Evolutionary conservation across 2,888 invertebrate species (phyloP).

Genomic region (Uropetala carovei): DNA sequence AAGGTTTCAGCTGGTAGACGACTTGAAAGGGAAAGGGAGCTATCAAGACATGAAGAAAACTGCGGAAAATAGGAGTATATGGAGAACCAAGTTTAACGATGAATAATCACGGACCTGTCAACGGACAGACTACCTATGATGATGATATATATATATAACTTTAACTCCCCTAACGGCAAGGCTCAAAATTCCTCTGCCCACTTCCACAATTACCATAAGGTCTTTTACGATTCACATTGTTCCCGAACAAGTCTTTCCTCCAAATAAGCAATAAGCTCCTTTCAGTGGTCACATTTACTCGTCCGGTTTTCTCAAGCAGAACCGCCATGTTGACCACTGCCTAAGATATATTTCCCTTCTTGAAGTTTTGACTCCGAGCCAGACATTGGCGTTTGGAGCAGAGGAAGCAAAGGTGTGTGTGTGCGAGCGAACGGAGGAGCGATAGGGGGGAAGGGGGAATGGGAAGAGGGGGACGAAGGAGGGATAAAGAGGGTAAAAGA

Average conservation of each 20-base stretch:
- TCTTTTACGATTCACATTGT: not conserved
- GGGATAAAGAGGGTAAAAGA: not conserved
- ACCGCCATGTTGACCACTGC: slow-evolving; percentile 48
- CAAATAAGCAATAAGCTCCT: slow-evolving; percentile 47
- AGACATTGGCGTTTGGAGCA: slow-evolving; percentile 33
- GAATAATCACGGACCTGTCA: too few relatives aligned
- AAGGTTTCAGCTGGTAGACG: too few relatives aligned
- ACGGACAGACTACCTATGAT: too few relatives aligned
- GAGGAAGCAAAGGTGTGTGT: not conserved
- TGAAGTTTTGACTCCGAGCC: slow-evolving; percentile 57
- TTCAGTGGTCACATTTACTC: slow-evolving; percentile 47
- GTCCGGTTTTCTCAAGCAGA: slow-evolving; percentile 43
- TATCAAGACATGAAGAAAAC: too few relatives aligned
- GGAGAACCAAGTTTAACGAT: too few relatives aligned
- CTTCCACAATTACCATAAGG: slow-evolving; percentile 33
- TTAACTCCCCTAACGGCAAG: not conserved
- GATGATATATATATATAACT: too few relatives aligned
- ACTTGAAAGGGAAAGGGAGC: too few relatives aligned
- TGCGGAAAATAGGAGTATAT: too few relatives aligned
- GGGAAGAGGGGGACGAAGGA: too few relatives aligned
- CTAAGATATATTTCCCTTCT: slow-evolving; percentile 36
- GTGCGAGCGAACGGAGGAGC: not conserved
- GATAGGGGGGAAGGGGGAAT: not conserved
- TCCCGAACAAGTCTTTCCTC: not conserved
- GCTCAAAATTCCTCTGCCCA: not conserved